phyloP scores from a whole-genome alignment of 2,113 vertebrate species.

The Camelus bactrianus region DNA sequence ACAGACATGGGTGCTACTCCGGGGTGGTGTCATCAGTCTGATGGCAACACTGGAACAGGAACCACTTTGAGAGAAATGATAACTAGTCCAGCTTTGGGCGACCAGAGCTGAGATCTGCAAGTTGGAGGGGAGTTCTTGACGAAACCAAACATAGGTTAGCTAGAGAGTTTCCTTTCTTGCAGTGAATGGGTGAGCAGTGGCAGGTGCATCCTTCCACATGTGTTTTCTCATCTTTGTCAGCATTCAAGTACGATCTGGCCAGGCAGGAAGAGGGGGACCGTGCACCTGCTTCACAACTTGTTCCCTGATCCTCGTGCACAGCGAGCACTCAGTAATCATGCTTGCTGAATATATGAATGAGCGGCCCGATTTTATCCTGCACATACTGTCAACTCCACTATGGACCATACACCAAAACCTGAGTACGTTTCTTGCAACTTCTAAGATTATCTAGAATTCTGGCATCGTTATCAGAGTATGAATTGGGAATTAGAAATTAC shows the following conservation, averaged over 20 bases:
- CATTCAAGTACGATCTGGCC: background rate
- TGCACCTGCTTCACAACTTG: background rate
- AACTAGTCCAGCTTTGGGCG: background rate
- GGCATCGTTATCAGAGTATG: background rate
- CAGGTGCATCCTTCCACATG: background rate
- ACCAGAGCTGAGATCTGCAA: background rate
- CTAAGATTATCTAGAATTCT: background rate
- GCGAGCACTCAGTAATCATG: background rate
- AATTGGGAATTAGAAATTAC: constrained; percentile 7
- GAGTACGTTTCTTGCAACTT: background rate
- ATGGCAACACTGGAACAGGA: background rate
- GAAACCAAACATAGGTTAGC: background rate
- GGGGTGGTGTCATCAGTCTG: background rate
- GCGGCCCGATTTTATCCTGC: background rate
- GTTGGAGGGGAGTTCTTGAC: background rate
- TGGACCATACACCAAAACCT: background rate
- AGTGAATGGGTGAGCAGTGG: background rate
- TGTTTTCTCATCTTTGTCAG: background rate
- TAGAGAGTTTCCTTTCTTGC: background rate
- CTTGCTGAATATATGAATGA: background rate
- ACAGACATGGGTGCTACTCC: background rate
- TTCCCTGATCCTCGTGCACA: background rate
- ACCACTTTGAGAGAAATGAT: background rate
- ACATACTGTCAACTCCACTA: background rate
- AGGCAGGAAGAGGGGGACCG: background rate